Percentiles rank a stretch among this genome's conserved stretches.
These are phyloP conservation scores for Rattus norvegicus DNA, from an alignment of 2,113 vertebrate genomes.

Conservation along the genomic window DNA sequence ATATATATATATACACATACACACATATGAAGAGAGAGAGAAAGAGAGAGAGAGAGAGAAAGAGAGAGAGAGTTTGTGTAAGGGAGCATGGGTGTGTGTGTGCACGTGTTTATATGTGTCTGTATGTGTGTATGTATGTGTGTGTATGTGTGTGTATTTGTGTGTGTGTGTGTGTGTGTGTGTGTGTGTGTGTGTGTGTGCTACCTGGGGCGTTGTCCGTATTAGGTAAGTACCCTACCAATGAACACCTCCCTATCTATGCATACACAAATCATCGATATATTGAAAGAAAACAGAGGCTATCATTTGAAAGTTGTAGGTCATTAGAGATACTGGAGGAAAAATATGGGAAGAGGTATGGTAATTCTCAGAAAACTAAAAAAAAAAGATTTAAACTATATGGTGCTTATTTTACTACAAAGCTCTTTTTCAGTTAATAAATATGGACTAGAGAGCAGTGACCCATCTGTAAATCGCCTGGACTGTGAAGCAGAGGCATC, in stretches of 20 bases:
- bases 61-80: too few relatives aligned
- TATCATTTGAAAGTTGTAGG: background rate
- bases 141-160: too few relatives aligned
- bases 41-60: too few relatives aligned
- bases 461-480: background rate
- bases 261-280: background rate
- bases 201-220: too few relatives aligned
- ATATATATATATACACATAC: background rate
- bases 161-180: too few relatives aligned
- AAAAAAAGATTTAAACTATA: background rate
- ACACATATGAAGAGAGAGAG: background rate
- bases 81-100: too few relatives aligned
- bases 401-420: conserved; percentile 57
- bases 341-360: background rate
- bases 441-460: background rate
- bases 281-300: background rate
- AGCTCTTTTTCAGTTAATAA: conserved; percentile 47
- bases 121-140: too few relatives aligned
- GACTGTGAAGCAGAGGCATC: background rate
- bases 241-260: background rate
- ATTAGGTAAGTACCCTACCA: too few relatives aligned
- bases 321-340: background rate
- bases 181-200: background rate
- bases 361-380: background rate
- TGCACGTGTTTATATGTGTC: too few relatives aligned